Evolutionary conservation across 2,797 vertebrate species (phyloP).

Genomic region (Peromyscus eremicus): DNA sequence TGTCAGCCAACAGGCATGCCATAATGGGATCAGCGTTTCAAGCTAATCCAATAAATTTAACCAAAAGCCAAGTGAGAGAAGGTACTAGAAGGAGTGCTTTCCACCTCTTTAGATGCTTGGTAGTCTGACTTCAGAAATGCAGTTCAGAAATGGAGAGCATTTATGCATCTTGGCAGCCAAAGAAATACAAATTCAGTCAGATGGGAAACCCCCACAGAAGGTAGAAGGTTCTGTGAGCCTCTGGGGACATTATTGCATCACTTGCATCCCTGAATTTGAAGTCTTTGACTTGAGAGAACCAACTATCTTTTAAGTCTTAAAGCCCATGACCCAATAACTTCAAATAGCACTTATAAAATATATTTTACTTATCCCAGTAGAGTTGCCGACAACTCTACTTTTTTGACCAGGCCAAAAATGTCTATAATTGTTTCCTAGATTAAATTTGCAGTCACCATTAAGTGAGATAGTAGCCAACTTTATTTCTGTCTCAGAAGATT

Average conservation of each 20-base stretch:
- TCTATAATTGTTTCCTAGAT: neutral
- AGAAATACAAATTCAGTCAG: neutral
- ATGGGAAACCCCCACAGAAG: neutral
- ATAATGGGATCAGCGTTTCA: neutral
- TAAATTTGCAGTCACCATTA: neutral
- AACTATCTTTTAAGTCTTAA: neutral
- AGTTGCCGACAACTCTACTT: neutral
- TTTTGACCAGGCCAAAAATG: neutral
- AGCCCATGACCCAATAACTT: neutral
- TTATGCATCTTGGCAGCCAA: slow-evolving; percentile 14
- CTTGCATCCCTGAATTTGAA: neutral
- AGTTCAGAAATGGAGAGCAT: neutral
- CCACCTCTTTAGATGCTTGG: neutral
- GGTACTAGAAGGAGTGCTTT: neutral
- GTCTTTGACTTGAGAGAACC: neutral
- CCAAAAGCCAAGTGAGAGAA: neutral
- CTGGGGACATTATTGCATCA: neutral
- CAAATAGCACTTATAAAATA: neutral
- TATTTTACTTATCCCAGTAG: neutral
- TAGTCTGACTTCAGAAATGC: neutral
- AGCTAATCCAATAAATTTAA: neutral
- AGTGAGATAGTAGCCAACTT: neutral
- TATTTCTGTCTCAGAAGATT: neutral
- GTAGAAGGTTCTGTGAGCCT: neutral
- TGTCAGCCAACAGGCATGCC: neutral